Base-by-base conservation (phyloP, 1,140 invertebrate species). In the Araneus ventricosus region DNA sequence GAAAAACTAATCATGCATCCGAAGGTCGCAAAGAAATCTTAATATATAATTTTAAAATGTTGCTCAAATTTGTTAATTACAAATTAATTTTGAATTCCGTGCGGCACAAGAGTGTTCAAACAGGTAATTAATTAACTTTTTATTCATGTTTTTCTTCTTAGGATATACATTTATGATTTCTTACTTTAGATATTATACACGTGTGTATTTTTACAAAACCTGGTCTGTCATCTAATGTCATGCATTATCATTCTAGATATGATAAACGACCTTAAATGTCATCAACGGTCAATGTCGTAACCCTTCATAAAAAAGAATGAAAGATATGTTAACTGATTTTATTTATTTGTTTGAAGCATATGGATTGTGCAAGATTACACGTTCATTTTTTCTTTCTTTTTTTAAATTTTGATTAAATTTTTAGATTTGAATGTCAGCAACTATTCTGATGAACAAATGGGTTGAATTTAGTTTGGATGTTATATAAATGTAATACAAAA, bases 81-180 rank as follows among this genome's bases (percentile, higher is more conserved):
- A 87, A 87, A 39, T 2, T 59, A 63, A 63, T 87, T 87, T 63
- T 87, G 5, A 61, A 52, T n/a, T 84, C 82, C 3, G 82, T 88
- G 24, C 63, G 87, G 27, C n/a, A 75, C 34, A 67, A 88, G 20
- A 88, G 87, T 88, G 45, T 39, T 70, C 22, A 41, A 45, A 67
- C 70, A 75, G 87, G 87, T 88, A 88, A 45, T 10, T 41, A 27
- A 70, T 75, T 70, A 20, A 70, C 39, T 70, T 45, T 84, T 45
- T 27, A 27, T 63, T 63, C 37, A 84, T 52, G 17, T n/a, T 52
- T 52, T 45, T 45, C 17, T 52, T 52, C 45, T 52, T 52, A 52
- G 45, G 45, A 14, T 52, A 52, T 52, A 2, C 45, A 52, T 17
- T 52, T 52, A 52, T 14, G 45, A 52, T 52, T 8, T 45, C 5